Conservation (phyloP, 2,888 invertebrate genomes). For the Agonopterix alstromeriana region DNA sequence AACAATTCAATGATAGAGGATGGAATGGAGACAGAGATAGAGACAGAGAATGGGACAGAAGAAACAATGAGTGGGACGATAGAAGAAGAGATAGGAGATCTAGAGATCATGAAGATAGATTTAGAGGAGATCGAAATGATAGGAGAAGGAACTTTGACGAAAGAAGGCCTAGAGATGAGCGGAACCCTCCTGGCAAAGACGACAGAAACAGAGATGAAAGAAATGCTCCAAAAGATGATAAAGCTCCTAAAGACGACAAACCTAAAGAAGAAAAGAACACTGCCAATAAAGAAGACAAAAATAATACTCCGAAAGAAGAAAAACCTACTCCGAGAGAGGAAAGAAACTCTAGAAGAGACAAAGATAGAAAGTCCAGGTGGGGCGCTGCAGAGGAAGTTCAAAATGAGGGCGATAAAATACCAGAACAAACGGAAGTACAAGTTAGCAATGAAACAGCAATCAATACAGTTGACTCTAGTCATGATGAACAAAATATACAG, state of each 20-base stretch:
- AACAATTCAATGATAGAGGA: slow-evolving; percentile 48
- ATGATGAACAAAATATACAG: slow-evolving; percentile 15
- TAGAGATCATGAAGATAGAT: slow-evolving; percentile 43
- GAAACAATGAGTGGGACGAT: slow-evolving; percentile 35
- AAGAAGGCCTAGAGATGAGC: slow-evolving; percentile 11
- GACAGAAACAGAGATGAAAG: slow-evolving; percentile 31
- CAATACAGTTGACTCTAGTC: slow-evolving; percentile 13
- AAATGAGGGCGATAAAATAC: slow-evolving; percentile 10
- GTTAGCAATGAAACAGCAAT: background rate
- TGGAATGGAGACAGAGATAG: slow-evolving; percentile 51
- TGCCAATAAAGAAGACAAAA: slow-evolving; percentile 5
- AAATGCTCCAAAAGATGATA: slow-evolving; percentile 7
- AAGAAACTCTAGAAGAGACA: slow-evolving; percentile 37
- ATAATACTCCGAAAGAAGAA: background rate
- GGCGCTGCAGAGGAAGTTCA: slow-evolving; percentile 49
- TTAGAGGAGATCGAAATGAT: slow-evolving; percentile 26
- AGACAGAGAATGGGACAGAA: slow-evolving; percentile 22
- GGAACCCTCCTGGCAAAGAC: slow-evolving; percentile 11
- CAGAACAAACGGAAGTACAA: slow-evolving; percentile 1
- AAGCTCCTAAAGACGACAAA: slow-evolving; percentile 4
- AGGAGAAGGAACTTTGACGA: slow-evolving; percentile 40
- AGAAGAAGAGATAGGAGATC: slow-evolving; percentile 38
- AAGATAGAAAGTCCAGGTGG: slow-evolving; percentile 65
- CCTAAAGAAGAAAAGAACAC: slow-evolving; percentile 8
- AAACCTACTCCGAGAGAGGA: slow-evolving; percentile 19